phyloP scores from a whole-genome alignment of 2,888 invertebrate species.

The Coleophora deauratella region DNA sequence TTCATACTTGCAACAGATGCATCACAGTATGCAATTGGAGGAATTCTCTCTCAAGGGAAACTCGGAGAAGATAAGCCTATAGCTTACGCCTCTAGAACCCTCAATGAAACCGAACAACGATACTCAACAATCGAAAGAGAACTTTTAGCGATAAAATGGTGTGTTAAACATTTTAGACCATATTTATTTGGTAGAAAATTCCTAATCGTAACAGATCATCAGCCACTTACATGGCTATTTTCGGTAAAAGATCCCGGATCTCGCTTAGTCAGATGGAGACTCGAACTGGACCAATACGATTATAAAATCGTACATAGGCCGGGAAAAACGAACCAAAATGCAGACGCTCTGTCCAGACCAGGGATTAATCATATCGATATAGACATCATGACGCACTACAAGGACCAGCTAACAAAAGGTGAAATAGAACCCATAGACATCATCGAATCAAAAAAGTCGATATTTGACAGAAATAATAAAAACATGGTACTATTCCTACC shows the following conservation, averaged over 20 bases:
- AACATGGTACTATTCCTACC: too few relatives aligned
- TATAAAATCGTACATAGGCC: slow-evolving; percentile 25
- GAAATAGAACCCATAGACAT: too few relatives aligned
- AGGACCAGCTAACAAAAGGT: too few relatives aligned
- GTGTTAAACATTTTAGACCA: slow-evolving; percentile 11
- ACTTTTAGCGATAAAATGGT: slow-evolving; percentile 11
- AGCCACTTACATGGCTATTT: slow-evolving; percentile 2
- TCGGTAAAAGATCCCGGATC: background rate
- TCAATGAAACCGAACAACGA: slow-evolving; percentile 9
- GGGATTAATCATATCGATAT: too few relatives aligned
- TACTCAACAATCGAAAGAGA: slow-evolving; percentile 14
- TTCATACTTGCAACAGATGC: slow-evolving; percentile 4
- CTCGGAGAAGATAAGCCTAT: slow-evolving; percentile 1
- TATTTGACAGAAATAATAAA: too few relatives aligned
- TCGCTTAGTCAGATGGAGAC: background rate
- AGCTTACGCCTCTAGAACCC: slow-evolving; percentile 1
- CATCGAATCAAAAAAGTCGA: too few relatives aligned
- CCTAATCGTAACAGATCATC: background rate
- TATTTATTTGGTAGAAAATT: slow-evolving; percentile 7
- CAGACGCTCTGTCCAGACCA: slow-evolving; percentile 24
- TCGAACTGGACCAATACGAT: slow-evolving; percentile 7
- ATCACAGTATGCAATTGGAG: slow-evolving; percentile 1
- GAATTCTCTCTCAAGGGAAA: slow-evolving; percentile 3
- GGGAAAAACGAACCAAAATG: slow-evolving; percentile 23
- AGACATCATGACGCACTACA: slow-evolving; percentile 6